A percentile compares a stretch with the other conserved stretches of the same genome.
phyloP scores from a whole-genome alignment of 2,113 vertebrate genomes.

The Rhinoderma darwinii region DNA sequence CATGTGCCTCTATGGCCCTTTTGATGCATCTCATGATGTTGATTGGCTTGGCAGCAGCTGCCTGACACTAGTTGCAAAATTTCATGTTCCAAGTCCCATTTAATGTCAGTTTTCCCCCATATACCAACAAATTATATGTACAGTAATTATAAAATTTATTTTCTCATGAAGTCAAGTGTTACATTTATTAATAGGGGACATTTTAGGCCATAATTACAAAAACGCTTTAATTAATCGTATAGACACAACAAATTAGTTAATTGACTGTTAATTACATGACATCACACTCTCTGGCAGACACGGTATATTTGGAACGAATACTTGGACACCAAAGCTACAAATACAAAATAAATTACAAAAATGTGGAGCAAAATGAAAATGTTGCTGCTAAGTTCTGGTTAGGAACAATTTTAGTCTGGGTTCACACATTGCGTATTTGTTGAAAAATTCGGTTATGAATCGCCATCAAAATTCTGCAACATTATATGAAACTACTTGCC shows the following conservation, averaged over 20 bases:
- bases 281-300: neutral
- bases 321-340: neutral
- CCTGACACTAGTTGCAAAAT: neutral
- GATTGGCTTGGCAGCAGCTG: neutral
- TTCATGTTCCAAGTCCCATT: too few species aligned
- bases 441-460: too few species aligned
- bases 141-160: too few species aligned
- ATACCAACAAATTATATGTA: too few species aligned
- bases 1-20: neutral
- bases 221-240: neutral
- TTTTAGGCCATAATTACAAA: neutral
- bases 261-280: neutral
- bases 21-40: neutral
- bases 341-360: neutral
- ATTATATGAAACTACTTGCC: too few species aligned
- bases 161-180: neutral
- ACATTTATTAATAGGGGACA: neutral
- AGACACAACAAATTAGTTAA: neutral
- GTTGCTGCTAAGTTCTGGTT: too few species aligned
- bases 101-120: too few species aligned
- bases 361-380: neutral
- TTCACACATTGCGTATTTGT: too few species aligned
- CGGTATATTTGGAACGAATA: neutral
- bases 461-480: too few species aligned
- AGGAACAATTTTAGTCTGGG: too few species aligned